Percentiles rank a stretch among this genome's conserved stretches.
These are phyloP conservation scores for Pitangus sulphuratus DNA, from an alignment of 2,797 vertebrate genomes.

Conservation along the genomic window DNA sequence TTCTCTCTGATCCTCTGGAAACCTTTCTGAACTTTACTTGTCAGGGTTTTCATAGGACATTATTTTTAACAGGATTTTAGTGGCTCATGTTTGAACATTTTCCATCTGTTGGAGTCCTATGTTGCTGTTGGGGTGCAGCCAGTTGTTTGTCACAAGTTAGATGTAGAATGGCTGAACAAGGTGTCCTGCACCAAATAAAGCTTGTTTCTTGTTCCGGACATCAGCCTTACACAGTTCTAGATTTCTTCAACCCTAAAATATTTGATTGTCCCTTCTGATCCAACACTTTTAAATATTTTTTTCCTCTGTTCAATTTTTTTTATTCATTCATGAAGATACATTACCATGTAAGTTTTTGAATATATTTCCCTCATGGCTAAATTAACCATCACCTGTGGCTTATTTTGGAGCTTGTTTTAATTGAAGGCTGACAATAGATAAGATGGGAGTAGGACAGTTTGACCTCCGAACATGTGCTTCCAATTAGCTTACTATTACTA, in stretches of 20 bases:
- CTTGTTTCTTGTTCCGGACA: neutral
- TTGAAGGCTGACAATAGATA: neutral
- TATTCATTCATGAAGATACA: neutral
- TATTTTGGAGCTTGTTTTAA: neutral
- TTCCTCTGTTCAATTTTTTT: neutral
- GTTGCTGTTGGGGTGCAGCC: neutral
- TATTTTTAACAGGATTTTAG: neutral
- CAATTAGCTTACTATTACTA: constrained; percentile 35
- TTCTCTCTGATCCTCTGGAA: neutral
- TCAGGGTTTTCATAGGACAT: neutral
- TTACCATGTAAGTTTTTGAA: neutral
- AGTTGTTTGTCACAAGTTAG: neutral
- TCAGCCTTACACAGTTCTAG: neutral
- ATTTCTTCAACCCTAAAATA: neutral
- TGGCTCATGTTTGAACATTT: neutral
- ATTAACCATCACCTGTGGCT: neutral
- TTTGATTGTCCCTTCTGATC: neutral
- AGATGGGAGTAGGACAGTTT: neutral
- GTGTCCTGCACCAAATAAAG: neutral
- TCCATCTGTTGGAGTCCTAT: neutral
- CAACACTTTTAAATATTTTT: fast-evolving
- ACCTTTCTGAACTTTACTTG: neutral
- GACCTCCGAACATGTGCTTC: constrained; percentile 28
- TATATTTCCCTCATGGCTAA: neutral
- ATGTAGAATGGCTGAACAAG: neutral